Evolutionary conservation across 2,888 invertebrate species (phyloP).

Genomic region (Busseola fusca): DNA sequence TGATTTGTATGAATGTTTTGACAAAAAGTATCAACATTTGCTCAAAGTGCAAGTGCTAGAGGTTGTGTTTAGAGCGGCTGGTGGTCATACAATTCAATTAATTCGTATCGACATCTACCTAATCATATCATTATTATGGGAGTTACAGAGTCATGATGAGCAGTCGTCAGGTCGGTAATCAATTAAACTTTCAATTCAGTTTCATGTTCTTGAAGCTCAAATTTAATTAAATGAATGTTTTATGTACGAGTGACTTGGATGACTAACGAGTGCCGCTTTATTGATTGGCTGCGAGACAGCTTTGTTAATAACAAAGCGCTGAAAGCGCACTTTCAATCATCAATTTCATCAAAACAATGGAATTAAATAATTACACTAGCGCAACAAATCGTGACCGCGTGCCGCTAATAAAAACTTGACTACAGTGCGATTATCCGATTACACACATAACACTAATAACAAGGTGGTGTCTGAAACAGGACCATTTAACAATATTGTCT

Average conservation of each 20-base stretch:
- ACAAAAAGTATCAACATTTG: not conserved
- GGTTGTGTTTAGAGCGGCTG: not conserved
- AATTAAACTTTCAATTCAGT: constrained; percentile 52
- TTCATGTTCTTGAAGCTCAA: constrained; percentile 50
- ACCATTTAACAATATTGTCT: constrained; percentile 78
- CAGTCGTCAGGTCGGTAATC: constrained; percentile 45
- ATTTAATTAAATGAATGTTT: constrained; percentile 58
- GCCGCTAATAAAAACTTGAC: constrained; percentile 70
- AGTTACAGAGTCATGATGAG: constrained; percentile 25
- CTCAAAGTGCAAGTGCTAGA: not conserved
- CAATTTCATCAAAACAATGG: constrained; percentile 82
- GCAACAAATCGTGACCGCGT: constrained; percentile 77
- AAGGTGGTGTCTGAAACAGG: constrained; percentile 69
- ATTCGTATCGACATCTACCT: constrained; percentile 5
- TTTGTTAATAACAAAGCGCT: constrained; percentile 75
- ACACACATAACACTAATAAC: constrained; percentile 79
- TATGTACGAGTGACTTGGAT: constrained; percentile 55
- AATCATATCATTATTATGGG: constrained; percentile 13
- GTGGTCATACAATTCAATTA: not conserved
- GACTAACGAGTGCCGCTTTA: constrained; percentile 69
- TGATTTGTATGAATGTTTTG: not conserved
- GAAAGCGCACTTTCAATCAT: constrained; percentile 76
- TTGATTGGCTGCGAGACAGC: constrained; percentile 70
- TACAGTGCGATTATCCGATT: constrained; percentile 75
- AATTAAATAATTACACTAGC: constrained; percentile 74